phyloP scores from a whole-genome alignment of 23 tunicate genomes.

The Phallusia fumigata region DNA sequence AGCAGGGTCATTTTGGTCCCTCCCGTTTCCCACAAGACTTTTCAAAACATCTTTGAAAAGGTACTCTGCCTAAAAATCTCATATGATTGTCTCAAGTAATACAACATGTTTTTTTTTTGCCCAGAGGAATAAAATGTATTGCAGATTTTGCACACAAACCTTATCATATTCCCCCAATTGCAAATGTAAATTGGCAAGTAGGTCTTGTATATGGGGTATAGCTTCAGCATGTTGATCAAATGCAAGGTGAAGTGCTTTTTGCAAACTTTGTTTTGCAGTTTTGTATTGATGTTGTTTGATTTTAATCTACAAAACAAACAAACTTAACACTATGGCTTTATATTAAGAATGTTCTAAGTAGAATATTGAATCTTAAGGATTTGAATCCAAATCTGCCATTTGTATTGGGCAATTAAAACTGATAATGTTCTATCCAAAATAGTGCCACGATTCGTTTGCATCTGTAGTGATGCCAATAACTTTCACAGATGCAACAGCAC shows the following conservation, averaged over 20 bases:
- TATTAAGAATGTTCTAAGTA: too few species aligned
- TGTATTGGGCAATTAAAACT: too few species aligned
- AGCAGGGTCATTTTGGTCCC: slow-evolving; percentile 38
- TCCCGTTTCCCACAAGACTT: slow-evolving; percentile 56
- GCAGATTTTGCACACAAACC: slow-evolving; percentile 20
- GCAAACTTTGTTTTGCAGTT: slow-evolving; percentile 28
- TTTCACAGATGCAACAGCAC: too few species aligned
- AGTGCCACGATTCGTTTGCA: too few species aligned
- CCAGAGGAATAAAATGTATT: too few species aligned
- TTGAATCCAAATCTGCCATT: too few species aligned
- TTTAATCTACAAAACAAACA: not conserved
- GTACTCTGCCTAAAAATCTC: slow-evolving; percentile 43
- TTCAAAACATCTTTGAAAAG: slow-evolving; percentile 45
- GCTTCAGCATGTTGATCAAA: slow-evolving; percentile 6
- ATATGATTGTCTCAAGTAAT: not conserved
- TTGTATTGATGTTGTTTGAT: not conserved
- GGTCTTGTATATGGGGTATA: slow-evolving; percentile 66
- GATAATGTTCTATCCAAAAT: too few species aligned
- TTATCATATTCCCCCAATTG: slow-evolving; percentile 37
- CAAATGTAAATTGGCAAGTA: slow-evolving; percentile 75
- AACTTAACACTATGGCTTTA: too few species aligned
- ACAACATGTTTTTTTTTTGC: not conserved
- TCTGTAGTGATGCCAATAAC: too few species aligned
- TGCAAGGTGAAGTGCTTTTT: slow-evolving; percentile 66
- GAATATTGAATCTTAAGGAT: too few species aligned